Evolutionary conservation across 2,888 invertebrate species (phyloP).

Genomic region (Cryptocheilus praepositus): DNA sequence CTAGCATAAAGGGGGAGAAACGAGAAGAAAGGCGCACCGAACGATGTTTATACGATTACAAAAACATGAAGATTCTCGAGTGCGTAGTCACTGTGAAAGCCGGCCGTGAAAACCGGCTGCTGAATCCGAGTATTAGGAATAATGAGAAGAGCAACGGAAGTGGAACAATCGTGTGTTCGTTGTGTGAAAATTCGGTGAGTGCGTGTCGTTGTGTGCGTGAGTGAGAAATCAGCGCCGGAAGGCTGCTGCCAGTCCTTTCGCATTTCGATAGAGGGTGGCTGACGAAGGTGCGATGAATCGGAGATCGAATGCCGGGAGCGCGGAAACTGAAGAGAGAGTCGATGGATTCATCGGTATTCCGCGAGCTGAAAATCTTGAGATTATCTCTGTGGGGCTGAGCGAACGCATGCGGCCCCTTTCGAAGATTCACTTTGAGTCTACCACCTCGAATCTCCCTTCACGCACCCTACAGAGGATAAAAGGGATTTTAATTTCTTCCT

Average conservation of each 20-base stretch:
- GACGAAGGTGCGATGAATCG: constrained; percentile 15
- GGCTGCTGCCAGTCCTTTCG: too few relatives aligned
- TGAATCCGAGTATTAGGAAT: too few relatives aligned
- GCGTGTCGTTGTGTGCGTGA: not conserved
- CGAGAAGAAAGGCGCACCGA: constrained; percentile 8
- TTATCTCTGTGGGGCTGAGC: constrained; percentile 53
- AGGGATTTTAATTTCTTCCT: constrained; percentile 21
- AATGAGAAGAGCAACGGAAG: too few relatives aligned
- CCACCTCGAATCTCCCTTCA: constrained; percentile 33
- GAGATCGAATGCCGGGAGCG: constrained; percentile 17
- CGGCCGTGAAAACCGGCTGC: not conserved
- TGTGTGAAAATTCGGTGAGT: too few relatives aligned
- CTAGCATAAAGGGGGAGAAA: not conserved
- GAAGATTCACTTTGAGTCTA: constrained; percentile 57
- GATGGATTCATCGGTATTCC: constrained; percentile 68
- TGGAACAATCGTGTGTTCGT: too few relatives aligned
- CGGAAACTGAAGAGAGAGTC: constrained; percentile 25
- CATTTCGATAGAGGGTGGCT: not conserved
- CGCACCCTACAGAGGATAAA: constrained; percentile 24
- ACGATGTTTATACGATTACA: too few relatives aligned
- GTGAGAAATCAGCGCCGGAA: constrained; percentile 1
- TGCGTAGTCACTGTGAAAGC: not conserved
- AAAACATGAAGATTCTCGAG: too few relatives aligned
- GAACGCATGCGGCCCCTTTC: constrained; percentile 48
- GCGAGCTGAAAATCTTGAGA: constrained; percentile 60